Evolutionary conservation across 2,888 invertebrate species (phyloP).

Genomic region (Malachius bipustulatus): DNA sequence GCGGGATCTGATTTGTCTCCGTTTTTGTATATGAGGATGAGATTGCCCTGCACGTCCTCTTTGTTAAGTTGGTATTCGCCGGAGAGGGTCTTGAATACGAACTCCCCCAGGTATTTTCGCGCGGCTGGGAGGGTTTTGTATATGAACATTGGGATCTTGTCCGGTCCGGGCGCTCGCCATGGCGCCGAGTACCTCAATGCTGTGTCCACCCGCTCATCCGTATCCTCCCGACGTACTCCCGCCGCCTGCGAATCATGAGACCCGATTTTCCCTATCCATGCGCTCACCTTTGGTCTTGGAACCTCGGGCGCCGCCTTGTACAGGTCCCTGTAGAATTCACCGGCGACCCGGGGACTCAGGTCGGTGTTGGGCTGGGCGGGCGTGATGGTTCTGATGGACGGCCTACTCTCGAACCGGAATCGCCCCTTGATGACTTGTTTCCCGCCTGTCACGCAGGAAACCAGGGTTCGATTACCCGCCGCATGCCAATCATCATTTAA

Average conservation of each 20-base stretch:
- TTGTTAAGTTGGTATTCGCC: too few species aligned
- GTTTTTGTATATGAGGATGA: too few species aligned
- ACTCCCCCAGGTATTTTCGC: too few species aligned
- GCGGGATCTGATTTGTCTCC: too few species aligned
- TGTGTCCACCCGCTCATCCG: too few species aligned
- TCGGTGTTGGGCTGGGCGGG: neutral
- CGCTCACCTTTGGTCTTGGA: neutral
- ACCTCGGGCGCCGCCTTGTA: neutral
- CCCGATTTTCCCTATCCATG: neutral
- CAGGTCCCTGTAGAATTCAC: slow-evolving; percentile 1
- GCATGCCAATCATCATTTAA: too few species aligned
- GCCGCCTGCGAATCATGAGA: neutral
- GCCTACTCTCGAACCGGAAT: neutral
- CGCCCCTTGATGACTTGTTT: neutral
- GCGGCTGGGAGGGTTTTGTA: too few species aligned
- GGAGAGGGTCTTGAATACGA: too few species aligned
- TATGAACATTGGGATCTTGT: slow-evolving; percentile 13
- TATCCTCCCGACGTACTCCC: neutral
- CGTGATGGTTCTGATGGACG: neutral
- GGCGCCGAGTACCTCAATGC: slow-evolving; percentile 8
- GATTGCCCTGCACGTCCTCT: too few species aligned
- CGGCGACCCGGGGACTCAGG: slow-evolving; percentile 1
- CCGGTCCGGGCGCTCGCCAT: slow-evolving; percentile 16
- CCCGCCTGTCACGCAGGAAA: neutral
- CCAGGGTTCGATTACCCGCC: too few species aligned